A percentile compares a stretch with the other conserved stretches of the same genome.
These are phyloP conservation scores for Brachypteracias leptosomus DNA, from an alignment of 2,113 vertebrate species.

Conservation along the genomic window DNA sequence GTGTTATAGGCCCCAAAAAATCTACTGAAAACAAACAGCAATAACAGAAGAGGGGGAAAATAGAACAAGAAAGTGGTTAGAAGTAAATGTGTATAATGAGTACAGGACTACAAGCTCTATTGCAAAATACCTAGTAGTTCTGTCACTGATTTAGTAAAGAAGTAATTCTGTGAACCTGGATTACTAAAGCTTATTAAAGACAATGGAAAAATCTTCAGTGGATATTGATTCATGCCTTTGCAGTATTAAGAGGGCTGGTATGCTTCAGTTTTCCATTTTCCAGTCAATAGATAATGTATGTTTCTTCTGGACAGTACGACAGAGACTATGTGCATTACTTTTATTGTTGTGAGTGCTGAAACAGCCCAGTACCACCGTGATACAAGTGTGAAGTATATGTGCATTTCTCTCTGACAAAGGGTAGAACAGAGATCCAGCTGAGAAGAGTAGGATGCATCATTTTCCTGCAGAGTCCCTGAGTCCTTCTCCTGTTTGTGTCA, in stretches of 20 bases:
- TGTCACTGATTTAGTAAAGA: constrained; percentile 23
- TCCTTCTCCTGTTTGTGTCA: background rate
- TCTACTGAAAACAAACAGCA: background rate
- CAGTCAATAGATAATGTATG: background rate
- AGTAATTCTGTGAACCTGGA: background rate
- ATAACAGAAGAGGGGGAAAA: background rate
- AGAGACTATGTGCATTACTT: background rate
- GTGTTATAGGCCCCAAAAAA: background rate
- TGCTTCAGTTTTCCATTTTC: background rate
- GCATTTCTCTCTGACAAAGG: background rate
- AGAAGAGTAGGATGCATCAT: background rate
- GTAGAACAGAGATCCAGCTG: background rate
- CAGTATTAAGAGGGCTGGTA: background rate
- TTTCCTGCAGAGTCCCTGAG: background rate
- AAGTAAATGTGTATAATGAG: background rate
- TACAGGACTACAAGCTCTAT: background rate
- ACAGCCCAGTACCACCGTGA: accelerated
- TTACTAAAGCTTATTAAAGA: constrained; percentile 20
- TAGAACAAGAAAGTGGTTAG: background rate
- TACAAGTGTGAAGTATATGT: background rate
- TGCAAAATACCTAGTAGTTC: background rate
- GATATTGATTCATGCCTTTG: background rate
- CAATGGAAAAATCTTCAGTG: background rate
- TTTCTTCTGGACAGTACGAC: background rate
- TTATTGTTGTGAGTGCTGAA: background rate